Conservation (phyloP, 1,140 invertebrate genomes). For the Drosophila santomea region DNA sequence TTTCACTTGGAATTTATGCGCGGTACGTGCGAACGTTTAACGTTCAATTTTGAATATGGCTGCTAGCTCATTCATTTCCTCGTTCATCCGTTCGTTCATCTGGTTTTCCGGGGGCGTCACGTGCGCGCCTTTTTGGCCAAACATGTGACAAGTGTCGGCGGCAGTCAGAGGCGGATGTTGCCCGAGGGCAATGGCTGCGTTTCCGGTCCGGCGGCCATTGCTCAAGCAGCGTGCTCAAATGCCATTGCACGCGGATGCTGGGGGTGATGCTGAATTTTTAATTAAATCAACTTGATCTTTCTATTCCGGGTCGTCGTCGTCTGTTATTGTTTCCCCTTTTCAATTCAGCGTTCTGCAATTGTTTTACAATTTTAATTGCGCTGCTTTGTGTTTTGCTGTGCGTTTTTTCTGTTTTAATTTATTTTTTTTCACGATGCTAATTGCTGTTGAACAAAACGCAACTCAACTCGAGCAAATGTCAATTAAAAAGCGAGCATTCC, state of each 20-base stretch:
- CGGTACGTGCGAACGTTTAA: slow-evolving; percentile 76
- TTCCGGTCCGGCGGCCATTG: slow-evolving; percentile 61
- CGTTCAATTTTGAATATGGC: slow-evolving; percentile 72
- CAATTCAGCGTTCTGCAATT: slow-evolving; percentile 55
- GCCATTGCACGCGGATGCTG: slow-evolving; percentile 62
- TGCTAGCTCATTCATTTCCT: slow-evolving; percentile 74
- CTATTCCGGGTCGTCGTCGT: slow-evolving; percentile 51
- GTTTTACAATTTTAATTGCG: slow-evolving; percentile 56
- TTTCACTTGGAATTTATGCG: slow-evolving; percentile 80
- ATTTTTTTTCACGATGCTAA: slow-evolving; percentile 48
- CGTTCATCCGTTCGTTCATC: slow-evolving; percentile 45
- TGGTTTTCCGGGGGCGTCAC: slow-evolving; percentile 31
- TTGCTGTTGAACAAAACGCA: slow-evolving; percentile 68
- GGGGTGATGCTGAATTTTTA: slow-evolving; percentile 71
- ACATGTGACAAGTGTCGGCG: slow-evolving; percentile 81
- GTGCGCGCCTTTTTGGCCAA: slow-evolving; percentile 53
- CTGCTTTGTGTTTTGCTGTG: slow-evolving; percentile 14
- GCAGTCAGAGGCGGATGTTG: slow-evolving; percentile 47
- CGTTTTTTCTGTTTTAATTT: neutral
- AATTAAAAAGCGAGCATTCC: slow-evolving; percentile 77
- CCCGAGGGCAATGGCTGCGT: slow-evolving; percentile 54
- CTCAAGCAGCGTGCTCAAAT: slow-evolving; percentile 53
- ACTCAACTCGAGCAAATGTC: slow-evolving; percentile 73
- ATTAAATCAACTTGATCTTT: slow-evolving; percentile 75
- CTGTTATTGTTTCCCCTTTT: slow-evolving; percentile 34